Evolutionary conservation across 1,140 invertebrate genomes (phyloP), one percentile per base, ranked within the genome.

Genomic region (Dendroctonus valens): DNA sequence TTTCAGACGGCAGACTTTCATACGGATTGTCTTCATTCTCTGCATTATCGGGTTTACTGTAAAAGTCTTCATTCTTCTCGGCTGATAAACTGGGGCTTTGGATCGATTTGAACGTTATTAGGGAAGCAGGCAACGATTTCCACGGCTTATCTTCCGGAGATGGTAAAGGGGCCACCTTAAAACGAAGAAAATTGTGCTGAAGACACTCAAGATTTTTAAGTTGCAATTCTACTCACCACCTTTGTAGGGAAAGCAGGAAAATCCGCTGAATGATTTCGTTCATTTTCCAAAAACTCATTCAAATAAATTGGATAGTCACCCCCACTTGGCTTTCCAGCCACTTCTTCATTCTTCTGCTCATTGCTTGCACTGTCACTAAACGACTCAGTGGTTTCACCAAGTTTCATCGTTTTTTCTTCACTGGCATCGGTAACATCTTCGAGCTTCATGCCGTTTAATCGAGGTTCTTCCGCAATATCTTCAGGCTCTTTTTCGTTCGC

Each of bases 111-210:
- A 62, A 72, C 51, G 64, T 69, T 41, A 75, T 49, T 44, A 74
- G 67, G n/a, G 73, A 75, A n/a, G 70, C 72, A 9, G 73, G 71
- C 42, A 76, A 37, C 66, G 76, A 72, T 64, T 76, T 76, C 76
- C 76, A 78, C 1, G 75, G 75, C 15, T 75, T 75, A 49, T 78
- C 75, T 68, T 78, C 76, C 5, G 76, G 76, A 9, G 76, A 78
- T 41, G 75, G 75, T 54, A 78, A 60, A 37, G 75, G 76, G 12
- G 73, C 76, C 37, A 69, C 65, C 44, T 70, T 49, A 52, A 41
- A 65, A 51, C 8, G 9, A 26, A 26, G 26, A 26, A 26, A 26
- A 26, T 1, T 26, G 26, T 26, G 26, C 26, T 26, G 26, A 3
- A 26, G 26, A 26, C 3, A 26, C 3, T 26, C 26, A 3, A 26